Conservation (phyloP, 2,888 invertebrate species). For the Dinocampus coccinellae region DNA sequence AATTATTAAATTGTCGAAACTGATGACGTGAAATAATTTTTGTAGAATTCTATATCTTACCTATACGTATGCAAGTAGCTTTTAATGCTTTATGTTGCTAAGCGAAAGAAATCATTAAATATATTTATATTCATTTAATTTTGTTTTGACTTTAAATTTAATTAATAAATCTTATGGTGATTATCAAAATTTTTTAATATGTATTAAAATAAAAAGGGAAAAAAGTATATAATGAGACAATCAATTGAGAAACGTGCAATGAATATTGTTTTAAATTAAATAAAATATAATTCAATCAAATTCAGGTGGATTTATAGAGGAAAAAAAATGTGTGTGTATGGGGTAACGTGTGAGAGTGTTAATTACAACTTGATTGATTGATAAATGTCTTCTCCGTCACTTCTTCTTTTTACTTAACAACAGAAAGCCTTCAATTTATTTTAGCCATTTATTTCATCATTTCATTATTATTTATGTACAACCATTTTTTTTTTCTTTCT, state of each 20-base stretch:
- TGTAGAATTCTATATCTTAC: constrained; percentile 12
- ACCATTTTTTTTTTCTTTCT: constrained; percentile 53
- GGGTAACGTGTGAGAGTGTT: neutral
- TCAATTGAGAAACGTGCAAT: too few relatives aligned
- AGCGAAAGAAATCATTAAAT: constrained; percentile 1
- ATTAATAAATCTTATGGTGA: too few relatives aligned
- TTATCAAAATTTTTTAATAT: neutral
- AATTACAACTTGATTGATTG: neutral
- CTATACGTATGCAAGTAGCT: neutral
- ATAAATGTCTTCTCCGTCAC: neutral
- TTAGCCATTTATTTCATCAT: constrained; percentile 60
- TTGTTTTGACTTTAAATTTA: too few relatives aligned
- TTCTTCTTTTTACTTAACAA: constrained; percentile 60
- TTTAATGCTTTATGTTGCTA: constrained; percentile 17
- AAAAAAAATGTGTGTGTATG: neutral
- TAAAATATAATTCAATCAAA: neutral
- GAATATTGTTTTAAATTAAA: neutral
- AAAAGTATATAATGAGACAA: too few relatives aligned
- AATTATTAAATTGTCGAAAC: neutral
- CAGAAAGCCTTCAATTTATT: constrained; percentile 62
- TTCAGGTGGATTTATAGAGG: neutral
- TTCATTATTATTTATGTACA: constrained; percentile 66
- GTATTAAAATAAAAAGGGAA: neutral
- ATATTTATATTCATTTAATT: neutral
- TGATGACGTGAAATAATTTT: constrained; percentile 4